These are phyloP conservation scores for Bungarus multicinctus DNA, from an alignment of 2,113 vertebrate species.

Conservation along the genomic window DNA sequence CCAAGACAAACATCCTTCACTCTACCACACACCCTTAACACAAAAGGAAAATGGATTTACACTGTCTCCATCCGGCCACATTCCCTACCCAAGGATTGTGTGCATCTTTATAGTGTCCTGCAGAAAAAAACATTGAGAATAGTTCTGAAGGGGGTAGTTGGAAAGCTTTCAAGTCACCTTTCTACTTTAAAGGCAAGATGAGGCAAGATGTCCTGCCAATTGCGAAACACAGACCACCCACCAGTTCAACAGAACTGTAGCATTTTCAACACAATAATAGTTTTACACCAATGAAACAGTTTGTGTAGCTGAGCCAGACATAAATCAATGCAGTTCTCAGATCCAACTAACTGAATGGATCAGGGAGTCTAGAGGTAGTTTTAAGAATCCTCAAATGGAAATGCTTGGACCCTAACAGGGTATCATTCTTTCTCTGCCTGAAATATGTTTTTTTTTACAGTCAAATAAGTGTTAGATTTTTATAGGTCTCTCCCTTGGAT, in stretches of 20 bases:
- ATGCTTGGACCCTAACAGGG: constrained; percentile 32
- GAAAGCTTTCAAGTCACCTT: not conserved
- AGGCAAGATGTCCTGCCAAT: not conserved
- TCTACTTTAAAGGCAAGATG: not conserved
- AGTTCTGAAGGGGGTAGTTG: not conserved
- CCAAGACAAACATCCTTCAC: not conserved
- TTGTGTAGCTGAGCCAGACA: not conserved
- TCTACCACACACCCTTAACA: not conserved
- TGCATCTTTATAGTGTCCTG: not conserved
- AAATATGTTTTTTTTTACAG: not conserved
- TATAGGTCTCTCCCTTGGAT: not conserved
- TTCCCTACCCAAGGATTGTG: not conserved
- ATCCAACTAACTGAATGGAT: not conserved
- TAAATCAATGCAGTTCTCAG: not conserved
- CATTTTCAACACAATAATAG: not conserved
- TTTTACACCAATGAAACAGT: not conserved
- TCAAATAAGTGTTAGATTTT: not conserved
- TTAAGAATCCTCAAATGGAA: not conserved
- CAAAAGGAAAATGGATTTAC: not conserved
- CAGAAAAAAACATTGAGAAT: not conserved
- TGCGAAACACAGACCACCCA: not conserved
- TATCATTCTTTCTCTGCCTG: not conserved
- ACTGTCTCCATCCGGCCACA: not conserved
- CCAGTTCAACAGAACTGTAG: not conserved
- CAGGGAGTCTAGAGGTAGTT: not conserved